phyloP scores from a whole-genome alignment of 2,797 vertebrate species.

The Callimico goeldii region DNA sequence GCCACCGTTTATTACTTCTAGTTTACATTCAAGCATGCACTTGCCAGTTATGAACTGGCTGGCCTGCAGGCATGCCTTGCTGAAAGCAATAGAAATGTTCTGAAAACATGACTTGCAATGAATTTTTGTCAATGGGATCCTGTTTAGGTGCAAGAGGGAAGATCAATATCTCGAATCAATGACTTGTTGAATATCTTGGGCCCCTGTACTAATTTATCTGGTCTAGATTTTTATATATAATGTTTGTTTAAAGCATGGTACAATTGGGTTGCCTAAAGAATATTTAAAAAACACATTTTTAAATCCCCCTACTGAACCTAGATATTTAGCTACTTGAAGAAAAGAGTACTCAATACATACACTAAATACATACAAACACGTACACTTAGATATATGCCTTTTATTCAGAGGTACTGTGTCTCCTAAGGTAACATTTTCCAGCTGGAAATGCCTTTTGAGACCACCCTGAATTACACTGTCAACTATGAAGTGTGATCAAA shows the following conservation, averaged over 20 bases:
- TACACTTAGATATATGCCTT: background rate
- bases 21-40: background rate
- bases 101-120: background rate
- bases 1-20: constrained; percentile 3
- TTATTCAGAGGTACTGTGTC: background rate
- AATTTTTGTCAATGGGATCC: background rate
- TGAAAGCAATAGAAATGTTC: constrained; percentile 21
- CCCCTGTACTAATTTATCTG: background rate
- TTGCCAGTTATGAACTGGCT: background rate
- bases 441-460: background rate
- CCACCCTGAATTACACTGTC: background rate
- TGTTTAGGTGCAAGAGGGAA: background rate
- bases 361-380: background rate
- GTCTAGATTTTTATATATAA: background rate
- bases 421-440: background rate
- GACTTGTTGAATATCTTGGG: background rate
- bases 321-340: background rate
- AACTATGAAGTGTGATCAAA: background rate
- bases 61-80: background rate
- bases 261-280: background rate
- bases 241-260: background rate
- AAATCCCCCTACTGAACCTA: background rate
- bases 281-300: constrained; percentile 5
- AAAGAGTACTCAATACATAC: background rate
- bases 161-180: background rate